These are phyloP conservation scores for Eledona agricola DNA, from an alignment of 2,888 invertebrate genomes.

Conservation along the genomic window DNA sequence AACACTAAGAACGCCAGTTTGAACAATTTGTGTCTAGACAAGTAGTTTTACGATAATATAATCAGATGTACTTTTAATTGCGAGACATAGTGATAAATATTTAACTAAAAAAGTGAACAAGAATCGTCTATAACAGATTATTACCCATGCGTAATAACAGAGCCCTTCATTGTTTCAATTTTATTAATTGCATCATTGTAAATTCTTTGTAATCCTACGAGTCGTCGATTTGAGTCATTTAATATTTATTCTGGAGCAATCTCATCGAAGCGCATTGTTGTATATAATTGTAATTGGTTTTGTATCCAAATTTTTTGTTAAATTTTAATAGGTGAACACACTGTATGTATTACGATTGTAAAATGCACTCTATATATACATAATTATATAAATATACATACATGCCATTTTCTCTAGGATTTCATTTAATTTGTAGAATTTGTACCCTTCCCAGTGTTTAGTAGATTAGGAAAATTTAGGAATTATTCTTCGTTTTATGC, in stretches of 20 bases:
- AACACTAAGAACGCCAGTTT: conserved; percentile 50
- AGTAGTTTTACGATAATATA: conserved; percentile 59
- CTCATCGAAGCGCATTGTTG: conserved; percentile 32
- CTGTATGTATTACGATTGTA: conserved; percentile 62
- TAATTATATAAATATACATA: conserved; percentile 60
- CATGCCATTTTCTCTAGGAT: conserved; percentile 54
- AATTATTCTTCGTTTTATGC: too few species aligned
- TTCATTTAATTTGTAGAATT: conserved; percentile 35
- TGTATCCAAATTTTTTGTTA: conserved; percentile 41
- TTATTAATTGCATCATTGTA: conserved; percentile 14
- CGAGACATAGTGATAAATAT: conserved; percentile 58
- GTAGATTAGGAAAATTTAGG: too few species aligned
- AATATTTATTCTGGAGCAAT: conserved; percentile 14
- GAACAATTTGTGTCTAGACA: conserved; percentile 59
- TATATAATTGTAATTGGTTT: conserved; percentile 37
- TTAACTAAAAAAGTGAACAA: conserved; percentile 36
- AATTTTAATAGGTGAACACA: conserved; percentile 57
- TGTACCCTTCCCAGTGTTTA: too few species aligned
- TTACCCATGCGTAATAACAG: neutral
- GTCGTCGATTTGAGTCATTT: conserved; percentile 8
- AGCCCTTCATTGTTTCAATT: neutral
- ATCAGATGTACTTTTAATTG: conserved; percentile 60
- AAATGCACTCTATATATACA: conserved; percentile 60
- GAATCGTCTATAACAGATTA: conserved; percentile 31
- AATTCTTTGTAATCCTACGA: conserved; percentile 23